Percentiles rank a stretch among this genome's conserved stretches.
phyloP scores from a whole-genome alignment of 2,888 invertebrate genomes.

The Hydrotaea diabolus region DNA sequence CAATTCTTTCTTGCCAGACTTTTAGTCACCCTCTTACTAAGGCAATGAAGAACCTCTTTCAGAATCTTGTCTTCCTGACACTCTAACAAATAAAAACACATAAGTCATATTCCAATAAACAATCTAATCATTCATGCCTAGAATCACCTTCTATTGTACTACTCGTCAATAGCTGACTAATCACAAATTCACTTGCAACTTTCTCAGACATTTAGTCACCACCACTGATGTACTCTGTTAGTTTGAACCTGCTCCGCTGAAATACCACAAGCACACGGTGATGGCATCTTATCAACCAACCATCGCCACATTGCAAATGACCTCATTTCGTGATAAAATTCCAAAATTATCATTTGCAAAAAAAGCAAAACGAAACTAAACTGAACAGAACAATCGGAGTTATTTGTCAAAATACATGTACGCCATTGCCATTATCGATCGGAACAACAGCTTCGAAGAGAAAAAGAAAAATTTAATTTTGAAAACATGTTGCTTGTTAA shows the following conservation, averaged over 20 bases:
- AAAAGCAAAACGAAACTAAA: no score
- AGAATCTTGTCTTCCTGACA: no score
- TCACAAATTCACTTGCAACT: neutral
- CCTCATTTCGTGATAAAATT: slow-evolving; percentile 56
- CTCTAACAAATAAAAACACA: neutral
- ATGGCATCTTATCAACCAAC: neutral
- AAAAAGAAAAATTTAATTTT: neutral
- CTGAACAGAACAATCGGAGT: no score
- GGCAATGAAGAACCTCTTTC: no score
- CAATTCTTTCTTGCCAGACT: neutral
- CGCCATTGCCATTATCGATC: neutral
- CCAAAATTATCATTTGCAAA: slow-evolving; percentile 44
- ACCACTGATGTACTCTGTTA: neutral
- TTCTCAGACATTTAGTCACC: slow-evolving; percentile 24
- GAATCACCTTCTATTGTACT: neutral
- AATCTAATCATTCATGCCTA: neutral
- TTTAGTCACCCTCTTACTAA: neutral
- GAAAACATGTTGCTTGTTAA: neutral
- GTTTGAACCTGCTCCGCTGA: no score
- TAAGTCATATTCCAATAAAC: neutral
- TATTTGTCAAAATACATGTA: neutral
- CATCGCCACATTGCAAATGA: neutral
- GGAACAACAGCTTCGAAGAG: neutral
- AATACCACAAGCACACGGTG: no score
- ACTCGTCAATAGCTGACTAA: neutral